These are phyloP conservation scores for Buathra laborator DNA, from an alignment of 2,888 invertebrate species.

Conservation along the genomic window DNA sequence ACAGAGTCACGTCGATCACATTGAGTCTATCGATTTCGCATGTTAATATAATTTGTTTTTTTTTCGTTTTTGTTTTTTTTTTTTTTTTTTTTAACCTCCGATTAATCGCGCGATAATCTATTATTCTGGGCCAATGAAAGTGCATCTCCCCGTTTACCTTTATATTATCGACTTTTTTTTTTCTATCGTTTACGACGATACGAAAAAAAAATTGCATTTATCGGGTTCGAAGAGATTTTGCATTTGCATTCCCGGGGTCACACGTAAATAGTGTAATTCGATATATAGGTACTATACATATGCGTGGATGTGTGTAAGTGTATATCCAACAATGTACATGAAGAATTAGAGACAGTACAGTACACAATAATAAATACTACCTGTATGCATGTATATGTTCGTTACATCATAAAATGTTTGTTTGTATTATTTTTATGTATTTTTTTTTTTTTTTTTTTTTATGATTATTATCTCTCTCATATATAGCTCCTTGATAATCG, in stretches of 20 bases:
- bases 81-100: not conserved
- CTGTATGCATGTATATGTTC: conserved; percentile 79
- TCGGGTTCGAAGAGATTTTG: conserved; percentile 75
- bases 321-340: conserved; percentile 81
- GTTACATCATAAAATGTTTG: conserved; percentile 76
- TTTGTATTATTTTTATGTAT: conserved; percentile 33
- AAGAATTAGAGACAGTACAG: conserved; percentile 83
- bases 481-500: conserved; percentile 56
- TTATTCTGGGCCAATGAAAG: not conserved
- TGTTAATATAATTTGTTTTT: not conserved
- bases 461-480: conserved; percentile 64
- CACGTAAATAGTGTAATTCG: conserved; percentile 81
- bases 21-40: conserved; percentile 18
- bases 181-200: not conserved
- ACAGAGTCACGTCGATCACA: not conserved
- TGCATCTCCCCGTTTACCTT: not conserved
- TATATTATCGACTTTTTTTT: not conserved
- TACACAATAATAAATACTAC: conserved; percentile 84
- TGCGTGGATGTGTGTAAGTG: conserved; percentile 73
- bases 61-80: not conserved
- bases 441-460: conserved; percentile 67
- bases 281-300: conserved; percentile 73
- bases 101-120: not conserved
- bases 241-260: conserved; percentile 83
- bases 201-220: conserved; percentile 26